Evolutionary conservation across 2,797 vertebrate species (phyloP).

Genomic region (Carduelis carduelis): DNA sequence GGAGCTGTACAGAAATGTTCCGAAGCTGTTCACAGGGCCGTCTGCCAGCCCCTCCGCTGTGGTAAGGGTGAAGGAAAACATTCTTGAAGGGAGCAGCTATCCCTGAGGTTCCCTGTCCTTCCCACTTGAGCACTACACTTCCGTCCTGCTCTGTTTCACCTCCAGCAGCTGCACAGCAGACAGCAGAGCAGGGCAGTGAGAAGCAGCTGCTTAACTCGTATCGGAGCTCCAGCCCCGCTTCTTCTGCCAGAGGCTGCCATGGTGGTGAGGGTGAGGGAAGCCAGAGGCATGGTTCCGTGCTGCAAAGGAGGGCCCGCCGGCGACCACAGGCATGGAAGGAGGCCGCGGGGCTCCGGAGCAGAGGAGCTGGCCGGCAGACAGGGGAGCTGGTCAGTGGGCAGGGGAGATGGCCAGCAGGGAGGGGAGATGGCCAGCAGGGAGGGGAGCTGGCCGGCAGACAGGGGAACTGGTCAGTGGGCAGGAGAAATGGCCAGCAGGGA

Average conservation of each 20-base stretch:
- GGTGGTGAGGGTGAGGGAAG: background rate
- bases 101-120: background rate
- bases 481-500: too few species aligned
- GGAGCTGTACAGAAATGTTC: background rate
- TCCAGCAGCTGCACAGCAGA: background rate
- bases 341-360: rapidly evolving
- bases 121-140: background rate
- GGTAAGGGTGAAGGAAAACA: background rate
- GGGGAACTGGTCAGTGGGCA: too few species aligned
- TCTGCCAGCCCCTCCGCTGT: rapidly evolving
- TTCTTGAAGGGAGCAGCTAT: rapidly evolving
- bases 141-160: rapidly evolving
- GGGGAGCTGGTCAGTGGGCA: too few species aligned
- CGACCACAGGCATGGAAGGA: rapidly evolving
- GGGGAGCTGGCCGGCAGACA: too few species aligned
- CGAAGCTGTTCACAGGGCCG: rapidly evolving
- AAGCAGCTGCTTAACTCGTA: background rate
- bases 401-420: too few species aligned
- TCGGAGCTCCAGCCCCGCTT: background rate
- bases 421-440: too few species aligned
- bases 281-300: background rate
- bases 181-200: rapidly evolving
- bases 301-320: rapidly evolving
- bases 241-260: rapidly evolving
- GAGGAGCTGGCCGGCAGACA: too few species aligned